Evolutionary conservation across 2,797 vertebrate species (phyloP).

Genomic region (Parambassis ranga): DNA sequence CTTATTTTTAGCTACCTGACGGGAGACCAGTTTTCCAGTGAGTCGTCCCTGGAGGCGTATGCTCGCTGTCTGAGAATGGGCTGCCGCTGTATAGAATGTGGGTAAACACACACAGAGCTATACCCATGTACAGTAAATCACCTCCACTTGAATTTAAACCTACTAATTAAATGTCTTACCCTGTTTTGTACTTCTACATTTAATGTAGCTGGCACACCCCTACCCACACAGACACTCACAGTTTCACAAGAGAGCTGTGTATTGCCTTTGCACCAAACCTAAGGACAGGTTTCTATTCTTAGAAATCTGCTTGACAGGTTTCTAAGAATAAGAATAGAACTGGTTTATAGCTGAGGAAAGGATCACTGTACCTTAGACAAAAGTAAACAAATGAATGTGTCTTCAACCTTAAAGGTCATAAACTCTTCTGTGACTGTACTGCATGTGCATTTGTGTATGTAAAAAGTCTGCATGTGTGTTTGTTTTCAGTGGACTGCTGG

Average conservation of each 20-base stretch:
- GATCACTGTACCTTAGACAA: not conserved
- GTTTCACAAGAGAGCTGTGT: conserved; percentile 5
- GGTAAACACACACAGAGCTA: conserved; percentile 62
- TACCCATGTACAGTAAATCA: conserved; percentile 3
- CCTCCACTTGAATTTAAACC: conserved; percentile 9
- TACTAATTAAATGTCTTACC: conserved; percentile 9
- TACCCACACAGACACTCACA: not conserved
- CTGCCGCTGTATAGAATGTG: conserved; percentile 97
- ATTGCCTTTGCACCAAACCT: not conserved
- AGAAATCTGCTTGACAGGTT: too few species aligned
- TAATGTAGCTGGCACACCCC: conserved; percentile 22
- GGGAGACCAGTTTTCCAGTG: conserved; percentile 98
- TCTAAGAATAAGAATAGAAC: too few species aligned
- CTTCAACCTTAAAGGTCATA: not conserved
- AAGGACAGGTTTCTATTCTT: conserved; percentile 57
- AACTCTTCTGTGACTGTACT: not conserved
- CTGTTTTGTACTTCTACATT: not conserved
- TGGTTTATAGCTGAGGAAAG: not conserved
- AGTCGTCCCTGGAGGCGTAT: conserved; percentile 98
- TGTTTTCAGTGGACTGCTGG: conserved; percentile 95
- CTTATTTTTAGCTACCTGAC: conserved; percentile 88
- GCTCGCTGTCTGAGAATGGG: conserved; percentile 98
- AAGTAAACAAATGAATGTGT: not conserved
- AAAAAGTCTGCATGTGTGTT: too few species aligned
- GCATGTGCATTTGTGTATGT: not conserved